phyloP scores from a whole-genome alignment of 2,797 vertebrate genomes.

The Semaprochilodus insignis region DNA sequence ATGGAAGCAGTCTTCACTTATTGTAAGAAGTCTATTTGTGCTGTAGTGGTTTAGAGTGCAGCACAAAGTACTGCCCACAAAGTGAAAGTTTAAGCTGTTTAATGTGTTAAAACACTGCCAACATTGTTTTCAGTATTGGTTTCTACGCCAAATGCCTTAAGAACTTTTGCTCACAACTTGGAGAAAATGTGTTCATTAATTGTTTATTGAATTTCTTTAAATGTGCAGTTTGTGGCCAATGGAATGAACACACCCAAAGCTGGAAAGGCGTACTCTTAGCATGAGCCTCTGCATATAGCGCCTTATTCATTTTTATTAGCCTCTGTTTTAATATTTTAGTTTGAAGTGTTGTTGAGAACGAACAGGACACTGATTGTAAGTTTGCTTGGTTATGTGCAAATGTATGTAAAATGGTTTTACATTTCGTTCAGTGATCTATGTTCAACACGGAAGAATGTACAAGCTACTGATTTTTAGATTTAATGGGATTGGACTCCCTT shows the following conservation, averaged over 20 bases:
- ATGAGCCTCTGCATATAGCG: background rate
- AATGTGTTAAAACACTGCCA: background rate
- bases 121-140: conserved; percentile 17
- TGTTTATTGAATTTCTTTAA: background rate
- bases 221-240: background rate
- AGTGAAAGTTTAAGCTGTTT: conserved; percentile 1
- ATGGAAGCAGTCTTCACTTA: background rate
- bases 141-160: conserved; percentile 11
- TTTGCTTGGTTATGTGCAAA: background rate
- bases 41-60: background rate
- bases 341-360: background rate
- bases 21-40: background rate
- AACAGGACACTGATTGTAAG: background rate
- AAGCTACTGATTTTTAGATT: conserved; percentile 45
- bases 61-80: background rate
- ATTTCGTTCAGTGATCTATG: conserved; percentile 18
- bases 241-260: background rate
- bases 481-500: background rate
- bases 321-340: background rate
- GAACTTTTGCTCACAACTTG: background rate
- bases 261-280: background rate
- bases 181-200: background rate
- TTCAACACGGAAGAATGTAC: conserved; percentile 28
- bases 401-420: conserved; percentile 3
- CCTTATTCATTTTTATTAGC: background rate